A percentile compares a stretch with the other conserved stretches of the same genome.
These are phyloP conservation scores for Nematopogon swammerdamellus DNA, from an alignment of 2,888 invertebrate genomes.

Conservation along the genomic window DNA sequence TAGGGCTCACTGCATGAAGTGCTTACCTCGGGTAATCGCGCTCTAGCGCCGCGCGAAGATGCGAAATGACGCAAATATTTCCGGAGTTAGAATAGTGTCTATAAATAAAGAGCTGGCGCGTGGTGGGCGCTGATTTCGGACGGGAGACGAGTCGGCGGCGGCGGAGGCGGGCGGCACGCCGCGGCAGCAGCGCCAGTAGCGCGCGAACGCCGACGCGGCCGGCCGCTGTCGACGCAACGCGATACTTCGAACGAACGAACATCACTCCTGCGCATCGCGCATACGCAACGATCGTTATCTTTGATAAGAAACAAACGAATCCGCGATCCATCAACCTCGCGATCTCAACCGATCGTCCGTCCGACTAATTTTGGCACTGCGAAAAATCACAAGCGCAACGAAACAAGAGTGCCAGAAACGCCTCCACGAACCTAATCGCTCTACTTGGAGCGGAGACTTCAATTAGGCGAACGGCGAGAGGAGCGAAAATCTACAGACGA, in stretches of 20 bases:
- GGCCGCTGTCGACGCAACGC: conserved; percentile 44
- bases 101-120: conserved; percentile 50
- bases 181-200: conserved; percentile 30
- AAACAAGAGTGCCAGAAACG: too few species aligned
- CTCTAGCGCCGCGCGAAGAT: conserved; percentile 31
- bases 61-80: conserved; percentile 57
- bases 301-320: neutral
- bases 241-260: conserved; percentile 57
- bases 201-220: conserved; percentile 55
- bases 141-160: conserved; percentile 29
- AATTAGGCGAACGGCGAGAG: neutral
- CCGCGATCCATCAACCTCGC: neutral
- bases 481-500: too few species aligned
- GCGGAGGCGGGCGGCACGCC: conserved; percentile 14
- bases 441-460: conserved; percentile 8
- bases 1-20: too few species aligned
- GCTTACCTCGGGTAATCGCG: conserved; percentile 18
- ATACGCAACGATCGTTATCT: neutral
- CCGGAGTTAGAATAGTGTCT: conserved; percentile 55
- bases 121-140: conserved; percentile 52
- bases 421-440: neutral
- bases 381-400: too few species aligned
- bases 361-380: too few species aligned
- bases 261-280: conserved; percentile 42
- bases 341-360: too few species aligned